Conservation (phyloP, 1,140 invertebrate species). For the Thalassaphorura encarpata region DNA sequence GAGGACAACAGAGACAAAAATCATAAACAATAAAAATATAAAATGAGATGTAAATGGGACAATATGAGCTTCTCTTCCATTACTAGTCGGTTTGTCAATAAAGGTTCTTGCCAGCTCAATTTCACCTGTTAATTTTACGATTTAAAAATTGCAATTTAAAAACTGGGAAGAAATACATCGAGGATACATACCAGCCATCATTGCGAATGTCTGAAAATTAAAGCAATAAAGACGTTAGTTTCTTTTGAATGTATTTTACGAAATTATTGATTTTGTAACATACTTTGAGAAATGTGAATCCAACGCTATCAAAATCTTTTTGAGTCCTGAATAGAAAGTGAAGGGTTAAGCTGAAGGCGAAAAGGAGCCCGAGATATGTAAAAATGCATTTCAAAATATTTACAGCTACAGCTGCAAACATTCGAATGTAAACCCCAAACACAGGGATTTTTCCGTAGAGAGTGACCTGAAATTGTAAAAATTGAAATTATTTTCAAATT, state of each 20-base stretch:
- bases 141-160: no score
- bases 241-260: not conserved
- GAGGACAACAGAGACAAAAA: constrained; percentile 33
- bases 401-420: constrained; percentile 28
- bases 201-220: constrained; percentile 30
- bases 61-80: constrained; percentile 16
- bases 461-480: constrained; percentile 29
- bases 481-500: no score
- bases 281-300: constrained; percentile 34
- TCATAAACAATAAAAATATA: constrained; percentile 33
- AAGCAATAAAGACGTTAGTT: not conserved
- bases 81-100: constrained; percentile 23
- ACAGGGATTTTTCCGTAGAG: constrained; percentile 33
- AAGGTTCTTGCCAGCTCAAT: constrained; percentile 27
- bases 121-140: no score
- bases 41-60: constrained; percentile 32
- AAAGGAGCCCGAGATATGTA: constrained; percentile 32
- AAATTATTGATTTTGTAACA: no score
- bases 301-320: constrained; percentile 33
- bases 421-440: constrained; percentile 31
- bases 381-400: constrained; percentile 33
- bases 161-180: constrained; percentile 20
- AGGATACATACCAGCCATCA: no score
- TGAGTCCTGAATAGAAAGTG: constrained; percentile 32
- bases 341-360: constrained; percentile 32